These are phyloP conservation scores for Hydropsyche tenuis DNA, from an alignment of 1,140 invertebrate species.

Conservation along the genomic window DNA sequence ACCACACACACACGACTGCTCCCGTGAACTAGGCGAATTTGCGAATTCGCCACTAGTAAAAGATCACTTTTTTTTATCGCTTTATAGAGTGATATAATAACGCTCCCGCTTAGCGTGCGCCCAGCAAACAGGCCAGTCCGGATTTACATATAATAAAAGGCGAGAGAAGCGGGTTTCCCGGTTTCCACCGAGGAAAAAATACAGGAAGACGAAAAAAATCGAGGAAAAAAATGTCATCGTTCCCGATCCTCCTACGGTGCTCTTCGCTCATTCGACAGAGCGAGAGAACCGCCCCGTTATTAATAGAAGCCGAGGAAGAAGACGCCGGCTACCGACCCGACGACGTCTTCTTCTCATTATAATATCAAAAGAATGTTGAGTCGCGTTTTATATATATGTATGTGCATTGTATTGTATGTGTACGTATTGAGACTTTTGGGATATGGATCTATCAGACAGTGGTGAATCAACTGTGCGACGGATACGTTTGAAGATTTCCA, in stretches of 20 bases:
- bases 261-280: not conserved
- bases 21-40: too few species aligned
- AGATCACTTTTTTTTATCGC: constrained; percentile 8
- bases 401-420: too few species aligned
- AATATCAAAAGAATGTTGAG: constrained; percentile 47
- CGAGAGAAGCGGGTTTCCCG: not conserved
- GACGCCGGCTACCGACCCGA: constrained; percentile 19
- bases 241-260: constrained; percentile 26
- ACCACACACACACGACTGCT: too few species aligned
- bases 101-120: not conserved
- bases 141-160: constrained; percentile 33
- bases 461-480: too few species aligned
- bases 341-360: constrained; percentile 38
- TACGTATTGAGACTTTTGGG: too few species aligned
- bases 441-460: too few species aligned
- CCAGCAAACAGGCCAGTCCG: constrained; percentile 14
- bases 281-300: constrained; percentile 30
- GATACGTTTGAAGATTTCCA: too few species aligned
- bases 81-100: constrained; percentile 11
- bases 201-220: not conserved
- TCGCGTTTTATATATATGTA: not conserved
- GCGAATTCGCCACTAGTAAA: not conserved
- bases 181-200: not conserved
- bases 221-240: constrained; percentile 35
- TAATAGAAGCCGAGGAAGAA: constrained; percentile 39